Conservation (phyloP, 2,113 vertebrate genomes). For the Lasiurus cinereus region DNA sequence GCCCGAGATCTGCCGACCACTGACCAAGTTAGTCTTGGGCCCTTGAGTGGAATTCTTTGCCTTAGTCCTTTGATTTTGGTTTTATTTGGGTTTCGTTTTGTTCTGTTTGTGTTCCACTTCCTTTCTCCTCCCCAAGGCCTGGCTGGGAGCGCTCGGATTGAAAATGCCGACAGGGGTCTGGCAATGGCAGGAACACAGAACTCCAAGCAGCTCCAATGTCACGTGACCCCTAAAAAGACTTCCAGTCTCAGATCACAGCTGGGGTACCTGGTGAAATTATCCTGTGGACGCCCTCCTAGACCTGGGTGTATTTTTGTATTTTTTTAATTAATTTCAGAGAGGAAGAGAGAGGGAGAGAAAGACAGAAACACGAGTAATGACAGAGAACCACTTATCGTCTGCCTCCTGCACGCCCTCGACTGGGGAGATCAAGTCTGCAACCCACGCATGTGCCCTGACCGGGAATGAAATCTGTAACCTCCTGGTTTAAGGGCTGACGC, state of each 20-base stretch:
- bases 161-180: no score
- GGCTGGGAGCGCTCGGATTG: not conserved
- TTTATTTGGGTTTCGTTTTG: no score
- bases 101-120: not conserved
- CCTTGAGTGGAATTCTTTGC: conserved; percentile 1
- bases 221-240: not conserved
- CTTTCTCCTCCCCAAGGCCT: not conserved
- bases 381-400: no score
- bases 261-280: not conserved
- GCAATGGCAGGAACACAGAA: not conserved
- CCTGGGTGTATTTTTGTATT: not conserved
- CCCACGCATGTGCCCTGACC: no score
- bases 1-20: no score
- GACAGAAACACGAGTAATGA: no score
- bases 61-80: not conserved
- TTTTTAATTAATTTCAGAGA: no score
- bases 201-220: not conserved
- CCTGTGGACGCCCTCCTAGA: not conserved
- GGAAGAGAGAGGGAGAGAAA: no score
- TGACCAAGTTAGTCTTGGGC: not conserved
- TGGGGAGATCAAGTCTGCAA: no score
- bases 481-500: no score
- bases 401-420: no score
- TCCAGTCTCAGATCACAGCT: not conserved
- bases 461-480: no score